phyloP scores from a whole-genome alignment of 2,888 invertebrate species.

The Polydrusus tereticollis region DNA sequence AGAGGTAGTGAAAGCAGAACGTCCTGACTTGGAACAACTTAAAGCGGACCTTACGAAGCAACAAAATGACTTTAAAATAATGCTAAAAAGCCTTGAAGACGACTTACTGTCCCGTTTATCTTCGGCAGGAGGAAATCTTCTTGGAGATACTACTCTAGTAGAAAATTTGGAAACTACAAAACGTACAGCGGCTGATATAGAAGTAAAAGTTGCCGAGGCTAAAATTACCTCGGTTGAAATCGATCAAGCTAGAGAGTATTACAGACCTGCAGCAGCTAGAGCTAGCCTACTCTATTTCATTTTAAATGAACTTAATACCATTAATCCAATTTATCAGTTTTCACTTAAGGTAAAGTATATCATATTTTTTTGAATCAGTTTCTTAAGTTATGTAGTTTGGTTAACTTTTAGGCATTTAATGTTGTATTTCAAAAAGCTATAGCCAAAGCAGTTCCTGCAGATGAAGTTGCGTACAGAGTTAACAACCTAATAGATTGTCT shows the following conservation, averaged over 20 bases:
- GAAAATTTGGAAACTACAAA: slow-evolving; percentile 98
- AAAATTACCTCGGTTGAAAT: slow-evolving; percentile 93
- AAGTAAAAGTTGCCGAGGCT: slow-evolving; percentile 92
- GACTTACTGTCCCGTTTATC: slow-evolving; percentile 90
- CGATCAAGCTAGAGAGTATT: slow-evolving; percentile 91
- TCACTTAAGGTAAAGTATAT: slow-evolving; percentile 82
- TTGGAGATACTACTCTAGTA: slow-evolving; percentile 94
- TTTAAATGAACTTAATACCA: slow-evolving; percentile 93
- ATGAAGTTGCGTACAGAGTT: slow-evolving; percentile 83
- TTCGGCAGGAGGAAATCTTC: slow-evolving; percentile 92
- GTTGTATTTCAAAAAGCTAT: slow-evolving; percentile 98
- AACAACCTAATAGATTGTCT: slow-evolving; percentile 94
- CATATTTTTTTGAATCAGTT: background rate
- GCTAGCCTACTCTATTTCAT: slow-evolving; percentile 96
- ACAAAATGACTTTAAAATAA: slow-evolving; percentile 97
- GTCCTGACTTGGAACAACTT: slow-evolving; percentile 94
- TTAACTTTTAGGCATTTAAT: slow-evolving; percentile 83
- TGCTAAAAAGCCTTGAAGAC: slow-evolving; percentile 92
- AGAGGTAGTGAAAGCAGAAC: slow-evolving; percentile 96
- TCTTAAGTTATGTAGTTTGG: slow-evolving; percentile 3
- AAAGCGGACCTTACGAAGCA: slow-evolving; percentile 96
- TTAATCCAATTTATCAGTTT: slow-evolving; percentile 97
- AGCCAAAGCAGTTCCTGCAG: slow-evolving; percentile 85
- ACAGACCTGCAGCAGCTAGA: slow-evolving; percentile 89
- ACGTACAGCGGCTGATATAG: slow-evolving; percentile 95